Evolutionary conservation across 2,113 vertebrate species (phyloP), one percentile per base, ranked within the genome.

Genomic region (Pangasianodon gigas): DNA sequence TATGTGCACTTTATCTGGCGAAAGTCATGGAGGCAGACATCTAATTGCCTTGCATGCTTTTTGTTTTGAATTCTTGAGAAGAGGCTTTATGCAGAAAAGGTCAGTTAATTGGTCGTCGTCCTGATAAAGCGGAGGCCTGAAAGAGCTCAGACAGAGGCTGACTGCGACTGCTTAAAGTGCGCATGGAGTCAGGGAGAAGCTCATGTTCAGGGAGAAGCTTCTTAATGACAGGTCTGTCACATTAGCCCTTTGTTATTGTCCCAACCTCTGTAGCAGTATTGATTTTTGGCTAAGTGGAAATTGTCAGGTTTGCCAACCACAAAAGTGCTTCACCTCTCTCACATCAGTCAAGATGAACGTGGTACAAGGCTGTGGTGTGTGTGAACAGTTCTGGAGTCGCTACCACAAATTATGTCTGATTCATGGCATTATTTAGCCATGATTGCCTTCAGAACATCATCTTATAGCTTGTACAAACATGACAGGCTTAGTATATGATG

Each of bases 171-270:
- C 41, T 81, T 74, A 54, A 51, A 88, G 65, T 69, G 65, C 13
- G 21, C 46, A 60, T 60, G 52, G 56, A 84, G 77, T 60, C 56
- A 26, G n/a, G 8, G 54, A 74, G 56, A 62, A 62, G 82, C 88
- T 85, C 82, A 85, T 52, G 3, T 62, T 41, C 88, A 32, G 88
- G 19, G 24, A 84, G 82, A 77, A 37, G 88, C 82, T 89, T 77
- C 83, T 77, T 89, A 89, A 89, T 89, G 88, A 85, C 88, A 85
- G 88, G 54, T 89, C 88, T 74, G 82, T 89, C 88, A 85, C 88
- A 85, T 89, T 85, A 85, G 88, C 69, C 88, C 88, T 89, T 89
- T 77, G 82, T 89, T 74, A 85, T 89, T 89, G 65, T 85, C 81
- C 81, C 26, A 56, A 75, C 54, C 81, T 77, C 81, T 89, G 88